phyloP scores from a whole-genome alignment of 2,113 vertebrate genomes.

The Tachycineta bicolor region DNA sequence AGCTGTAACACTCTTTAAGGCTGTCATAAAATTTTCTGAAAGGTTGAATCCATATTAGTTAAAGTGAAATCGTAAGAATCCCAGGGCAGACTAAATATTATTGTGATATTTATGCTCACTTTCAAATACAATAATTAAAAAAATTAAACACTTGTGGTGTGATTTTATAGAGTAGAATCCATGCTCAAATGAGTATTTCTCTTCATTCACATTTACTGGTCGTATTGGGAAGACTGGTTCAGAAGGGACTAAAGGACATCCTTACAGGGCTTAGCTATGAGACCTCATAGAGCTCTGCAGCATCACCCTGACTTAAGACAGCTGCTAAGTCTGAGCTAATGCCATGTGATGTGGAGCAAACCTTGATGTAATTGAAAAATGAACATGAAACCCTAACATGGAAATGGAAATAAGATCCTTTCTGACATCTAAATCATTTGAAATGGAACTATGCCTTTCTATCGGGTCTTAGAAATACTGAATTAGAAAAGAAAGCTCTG shows the following conservation, averaged over 20 bases:
- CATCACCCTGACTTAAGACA: background rate
- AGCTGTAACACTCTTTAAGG: background rate
- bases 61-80: constrained; percentile 14
- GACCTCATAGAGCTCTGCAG: background rate
- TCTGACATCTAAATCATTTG: background rate
- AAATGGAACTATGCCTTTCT: background rate
- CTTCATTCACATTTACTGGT: background rate
- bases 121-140: background rate
- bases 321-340: background rate
- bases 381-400: background rate
- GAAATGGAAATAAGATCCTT: background rate
- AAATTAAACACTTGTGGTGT: background rate
- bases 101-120: background rate
- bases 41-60: constrained; percentile 24
- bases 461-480: background rate
- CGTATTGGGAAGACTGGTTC: background rate
- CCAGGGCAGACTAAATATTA: constrained; percentile 1
- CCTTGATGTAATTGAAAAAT: background rate
- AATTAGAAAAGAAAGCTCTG: background rate
- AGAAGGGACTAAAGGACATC: background rate
- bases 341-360: background rate
- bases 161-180: background rate
- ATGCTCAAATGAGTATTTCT: background rate
- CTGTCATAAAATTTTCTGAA: constrained; percentile 42
- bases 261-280: background rate